Percentiles rank a stretch among this genome's conserved stretches.
Conservation (phyloP, 1,140 invertebrate species). For the Scaptomyza montana region DNA sequence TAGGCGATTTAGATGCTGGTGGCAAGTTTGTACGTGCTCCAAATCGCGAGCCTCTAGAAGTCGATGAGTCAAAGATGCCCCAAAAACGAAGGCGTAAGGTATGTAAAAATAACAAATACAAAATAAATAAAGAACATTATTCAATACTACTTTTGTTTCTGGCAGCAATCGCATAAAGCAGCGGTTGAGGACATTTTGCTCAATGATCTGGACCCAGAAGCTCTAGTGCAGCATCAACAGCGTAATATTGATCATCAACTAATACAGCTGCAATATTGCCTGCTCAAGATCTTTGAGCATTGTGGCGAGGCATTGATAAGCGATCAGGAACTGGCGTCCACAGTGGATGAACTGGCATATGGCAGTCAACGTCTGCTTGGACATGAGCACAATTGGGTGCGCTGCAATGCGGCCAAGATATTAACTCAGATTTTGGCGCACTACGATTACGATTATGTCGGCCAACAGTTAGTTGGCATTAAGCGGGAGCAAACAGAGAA, state of each 20-base stretch:
- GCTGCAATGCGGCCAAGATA: conserved; percentile 89
- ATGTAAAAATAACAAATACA: not conserved
- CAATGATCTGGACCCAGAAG: conserved; percentile 28
- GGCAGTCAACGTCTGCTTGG: conserved; percentile 89
- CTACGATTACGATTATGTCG: conserved; percentile 85
- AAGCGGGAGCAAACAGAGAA: conserved; percentile 41
- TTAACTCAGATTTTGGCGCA: conserved; percentile 88
- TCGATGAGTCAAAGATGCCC: conserved; percentile 24
- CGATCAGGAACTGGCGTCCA: conserved; percentile 77
- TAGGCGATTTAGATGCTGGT: conserved; percentile 40
- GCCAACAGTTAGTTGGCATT: conserved; percentile 66
- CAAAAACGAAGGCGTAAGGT: conserved; percentile 48
- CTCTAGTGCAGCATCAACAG: conserved; percentile 83
- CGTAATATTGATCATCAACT: conserved; percentile 85
- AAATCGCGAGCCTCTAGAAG: conserved; percentile 36
- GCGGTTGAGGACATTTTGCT: conserved; percentile 36
- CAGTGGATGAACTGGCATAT: conserved; percentile 87
- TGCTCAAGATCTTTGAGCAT: conserved; percentile 85
- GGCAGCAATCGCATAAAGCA: conserved; percentile 6
- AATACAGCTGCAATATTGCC: conserved; percentile 85
- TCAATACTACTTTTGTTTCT: not conserved
- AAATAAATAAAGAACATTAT: not conserved
- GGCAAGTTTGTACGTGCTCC: conserved; percentile 75
- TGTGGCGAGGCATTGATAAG: conserved; percentile 84
- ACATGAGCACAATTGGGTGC: conserved; percentile 87